Conservation (phyloP, 2,113 vertebrate species). For the Alligator sinensis region DNA sequence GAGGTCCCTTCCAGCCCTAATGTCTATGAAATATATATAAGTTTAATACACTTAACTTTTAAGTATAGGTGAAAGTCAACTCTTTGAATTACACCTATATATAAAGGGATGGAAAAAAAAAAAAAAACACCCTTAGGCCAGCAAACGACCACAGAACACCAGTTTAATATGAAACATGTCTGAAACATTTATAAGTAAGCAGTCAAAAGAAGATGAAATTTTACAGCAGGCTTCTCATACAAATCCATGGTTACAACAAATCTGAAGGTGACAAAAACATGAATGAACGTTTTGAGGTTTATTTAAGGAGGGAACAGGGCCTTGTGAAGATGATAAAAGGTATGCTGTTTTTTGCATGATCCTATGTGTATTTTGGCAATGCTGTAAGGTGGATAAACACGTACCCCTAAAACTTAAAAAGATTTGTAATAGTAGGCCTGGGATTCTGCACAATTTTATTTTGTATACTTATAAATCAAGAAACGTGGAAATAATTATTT, state of each 20-base stretch:
- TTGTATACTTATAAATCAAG: constrained; percentile 3
- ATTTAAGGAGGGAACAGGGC: constrained; percentile 2
- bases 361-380: neutral
- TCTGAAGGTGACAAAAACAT: constrained; percentile 54
- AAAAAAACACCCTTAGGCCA: neutral
- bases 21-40: too few relatives aligned
- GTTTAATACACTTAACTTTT: neutral
- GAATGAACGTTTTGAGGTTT: constrained; percentile 23
- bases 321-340: neutral
- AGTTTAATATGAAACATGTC: neutral
- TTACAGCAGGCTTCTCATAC: constrained; percentile 7
- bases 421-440: neutral
- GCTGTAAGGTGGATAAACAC: neutral
- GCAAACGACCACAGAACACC: neutral
- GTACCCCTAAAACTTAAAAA: neutral
- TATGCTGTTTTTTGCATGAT: too few relatives aligned
- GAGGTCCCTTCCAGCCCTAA: neutral
- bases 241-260: constrained; percentile 35
- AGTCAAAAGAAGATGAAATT: constrained; percentile 24
- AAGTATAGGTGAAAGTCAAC: neutral
- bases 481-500: constrained; percentile 29
- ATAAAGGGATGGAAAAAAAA: neutral
- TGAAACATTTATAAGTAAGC: constrained; percentile 20
- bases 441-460: constrained; percentile 7
- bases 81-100: constrained; percentile 9